Conservation (phyloP, 2,113 vertebrate genomes). For the Tachuris rubrigastra region DNA sequence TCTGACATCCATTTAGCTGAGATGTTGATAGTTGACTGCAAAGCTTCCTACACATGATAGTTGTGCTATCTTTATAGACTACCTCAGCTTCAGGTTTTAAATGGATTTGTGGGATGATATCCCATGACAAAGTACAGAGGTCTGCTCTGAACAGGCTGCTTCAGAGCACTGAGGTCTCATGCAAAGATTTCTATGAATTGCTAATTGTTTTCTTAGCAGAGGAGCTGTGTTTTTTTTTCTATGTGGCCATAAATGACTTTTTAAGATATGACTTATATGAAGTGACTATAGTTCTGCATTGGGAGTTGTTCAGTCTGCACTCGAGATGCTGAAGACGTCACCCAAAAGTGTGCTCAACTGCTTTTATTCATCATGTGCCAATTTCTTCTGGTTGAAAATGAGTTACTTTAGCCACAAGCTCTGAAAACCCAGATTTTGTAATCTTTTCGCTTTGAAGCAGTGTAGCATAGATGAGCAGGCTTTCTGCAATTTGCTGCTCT, state of each 20-base stretch:
- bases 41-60: background rate
- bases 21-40: background rate
- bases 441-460: background rate
- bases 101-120: background rate
- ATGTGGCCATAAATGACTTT: background rate
- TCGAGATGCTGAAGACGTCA: background rate
- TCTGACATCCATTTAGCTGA: background rate
- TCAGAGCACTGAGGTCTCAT: background rate
- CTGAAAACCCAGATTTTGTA: background rate
- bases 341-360: background rate
- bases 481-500: background rate
- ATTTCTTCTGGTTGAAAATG: background rate
- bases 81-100: background rate
- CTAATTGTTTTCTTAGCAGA: background rate
- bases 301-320: background rate
- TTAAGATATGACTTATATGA: background rate
- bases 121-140: background rate
- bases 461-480: background rate
- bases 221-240: background rate
- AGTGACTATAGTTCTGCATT: background rate
- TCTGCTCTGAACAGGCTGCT: background rate
- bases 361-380: background rate
- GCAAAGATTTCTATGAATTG: background rate
- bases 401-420: background rate
- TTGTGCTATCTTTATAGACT: background rate